phyloP scores from a whole-genome alignment of 2,113 vertebrate species.

The Chaetura pelagica region DNA sequence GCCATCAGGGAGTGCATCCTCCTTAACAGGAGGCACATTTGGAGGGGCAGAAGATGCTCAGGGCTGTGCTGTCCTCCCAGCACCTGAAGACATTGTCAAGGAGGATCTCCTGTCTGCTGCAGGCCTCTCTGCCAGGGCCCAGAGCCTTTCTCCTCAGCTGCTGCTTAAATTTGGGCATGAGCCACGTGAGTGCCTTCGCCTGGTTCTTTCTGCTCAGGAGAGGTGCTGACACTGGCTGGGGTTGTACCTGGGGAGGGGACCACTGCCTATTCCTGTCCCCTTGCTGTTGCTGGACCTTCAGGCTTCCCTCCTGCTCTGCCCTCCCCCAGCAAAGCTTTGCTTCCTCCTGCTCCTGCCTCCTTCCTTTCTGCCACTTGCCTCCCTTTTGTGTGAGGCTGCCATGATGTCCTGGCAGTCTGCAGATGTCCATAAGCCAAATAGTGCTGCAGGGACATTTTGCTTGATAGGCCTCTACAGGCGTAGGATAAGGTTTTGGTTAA shows the following conservation, averaged over 20 bases:
- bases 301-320: background rate
- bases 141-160: background rate
- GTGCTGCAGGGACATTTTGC: background rate
- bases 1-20: background rate
- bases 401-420: background rate
- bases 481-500: background rate
- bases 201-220: background rate
- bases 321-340: background rate
- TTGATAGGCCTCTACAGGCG: background rate
- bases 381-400: background rate
- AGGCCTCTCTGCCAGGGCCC: background rate
- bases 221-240: fast-evolving
- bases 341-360: background rate
- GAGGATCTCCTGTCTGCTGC: background rate
- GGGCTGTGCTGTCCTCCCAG: background rate
- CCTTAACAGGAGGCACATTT: background rate
- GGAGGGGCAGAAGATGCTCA: background rate
- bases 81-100: background rate
- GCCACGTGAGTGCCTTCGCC: background rate
- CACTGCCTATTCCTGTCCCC: no score
- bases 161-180: background rate
- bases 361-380: fast-evolving
- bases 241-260: fast-evolving
- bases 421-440: fast-evolving
- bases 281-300: fast-evolving